Evolutionary conservation across 2,797 vertebrate species (phyloP), one percentile per base, ranked within the genome.

Genomic region (Pangasius sanitwongsei): DNA sequence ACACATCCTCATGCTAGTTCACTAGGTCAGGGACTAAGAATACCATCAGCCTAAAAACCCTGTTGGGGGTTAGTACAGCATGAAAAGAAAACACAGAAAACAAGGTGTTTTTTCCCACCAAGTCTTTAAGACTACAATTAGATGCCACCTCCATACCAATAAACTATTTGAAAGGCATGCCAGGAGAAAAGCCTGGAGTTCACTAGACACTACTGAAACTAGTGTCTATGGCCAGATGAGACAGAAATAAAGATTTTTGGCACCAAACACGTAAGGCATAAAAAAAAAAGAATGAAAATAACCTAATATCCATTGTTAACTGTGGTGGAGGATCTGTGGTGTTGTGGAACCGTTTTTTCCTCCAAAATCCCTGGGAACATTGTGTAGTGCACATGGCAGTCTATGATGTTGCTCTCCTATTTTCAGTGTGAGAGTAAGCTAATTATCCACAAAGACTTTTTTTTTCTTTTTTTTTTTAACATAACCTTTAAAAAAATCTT

Each of bases 11-110:
- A 37, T 59, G 31, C 20, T 37, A 82, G 80, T 82, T 61, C 34
- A 61, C 80, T 61, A 82, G 80, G 57, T 82, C 80, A 61, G 34
- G 12, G 44, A 61, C 31, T 57, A 61, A 37, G 78, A 82, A 82
- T 41, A 61, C 75, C 2, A 31, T 59, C 53, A 59, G 9, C 31
- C 11, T 37, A 59, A 82, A 82, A 59, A 59, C 20, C 18, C 53
- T 82, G 31, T 23, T 28, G 2, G 6, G 34, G 11, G 20, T 82
- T 82, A 82, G 31, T 61, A 15, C 53, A 59, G 80, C 34, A 61
- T 41, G 20, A 61, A 41, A 41, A 15, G 20, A 16, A 59, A 37
- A 25, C 50, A 59, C 50, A 59, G 6, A 81, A 37, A 81, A 80
- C 50, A 34, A 23, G 53, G 4, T 31, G 44, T 31, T 59, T 37